A percentile compares a stretch with the other conserved stretches of the same genome.
These are phyloP conservation scores for Drosophila parthenogenetica DNA, from an alignment of 2,888 invertebrate species.

Conservation along the genomic window DNA sequence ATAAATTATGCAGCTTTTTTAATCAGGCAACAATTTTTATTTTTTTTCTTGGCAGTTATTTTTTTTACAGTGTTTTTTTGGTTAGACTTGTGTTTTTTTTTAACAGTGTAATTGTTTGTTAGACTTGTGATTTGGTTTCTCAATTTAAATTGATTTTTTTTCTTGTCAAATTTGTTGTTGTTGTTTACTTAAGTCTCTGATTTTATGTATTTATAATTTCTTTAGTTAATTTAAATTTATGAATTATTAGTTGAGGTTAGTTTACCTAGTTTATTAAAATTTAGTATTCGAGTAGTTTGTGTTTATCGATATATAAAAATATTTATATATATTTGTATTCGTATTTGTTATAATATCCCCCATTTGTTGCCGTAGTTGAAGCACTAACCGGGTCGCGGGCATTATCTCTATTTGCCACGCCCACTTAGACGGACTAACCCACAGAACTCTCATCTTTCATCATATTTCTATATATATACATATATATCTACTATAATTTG, in stretches of 20 bases:
- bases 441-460: slow-evolving; percentile 37
- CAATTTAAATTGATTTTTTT: slow-evolving; percentile 10
- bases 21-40: slow-evolving; percentile 15
- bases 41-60: background rate
- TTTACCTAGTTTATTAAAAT: slow-evolving; percentile 48
- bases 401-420: slow-evolving; percentile 16
- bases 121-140: slow-evolving; percentile 26
- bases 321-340: slow-evolving; percentile 4
- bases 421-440: slow-evolving; percentile 36
- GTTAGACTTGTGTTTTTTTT: background rate
- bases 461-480: slow-evolving; percentile 9
- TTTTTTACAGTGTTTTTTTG: background rate
- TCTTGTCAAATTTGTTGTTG: slow-evolving; percentile 42
- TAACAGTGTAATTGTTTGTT: background rate
- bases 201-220: slow-evolving; percentile 25
- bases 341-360: slow-evolving; percentile 9
- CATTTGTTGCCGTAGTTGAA: slow-evolving; percentile 46
- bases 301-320: slow-evolving; percentile 10
- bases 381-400: slow-evolving; percentile 45
- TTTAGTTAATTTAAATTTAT: slow-evolving; percentile 31
- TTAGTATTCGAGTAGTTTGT: slow-evolving; percentile 53
- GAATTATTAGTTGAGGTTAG: slow-evolving; percentile 33
- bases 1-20: slow-evolving; percentile 24
- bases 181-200: slow-evolving; percentile 40
- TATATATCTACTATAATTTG: background rate